Percentiles rank a stretch among this genome's conserved stretches.
phyloP scores from a whole-genome alignment of 2,797 vertebrate species.

The Cryptoblepharus egeriae region DNA sequence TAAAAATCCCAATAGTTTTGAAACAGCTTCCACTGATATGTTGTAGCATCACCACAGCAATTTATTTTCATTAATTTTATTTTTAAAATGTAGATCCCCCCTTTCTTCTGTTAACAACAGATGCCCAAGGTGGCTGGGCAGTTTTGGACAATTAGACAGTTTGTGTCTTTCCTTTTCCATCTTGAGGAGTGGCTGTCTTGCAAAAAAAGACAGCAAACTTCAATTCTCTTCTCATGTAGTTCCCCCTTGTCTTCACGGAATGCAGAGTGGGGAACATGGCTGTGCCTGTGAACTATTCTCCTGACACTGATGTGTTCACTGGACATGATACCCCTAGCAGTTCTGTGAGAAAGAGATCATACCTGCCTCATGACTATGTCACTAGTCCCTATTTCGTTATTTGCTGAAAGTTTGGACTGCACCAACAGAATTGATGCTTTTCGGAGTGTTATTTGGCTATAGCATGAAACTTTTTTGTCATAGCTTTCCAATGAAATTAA shows the following conservation, averaged over 20 bases:
- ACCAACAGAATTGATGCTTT: background rate
- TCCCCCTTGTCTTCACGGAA: too few species aligned
- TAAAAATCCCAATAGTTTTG: background rate
- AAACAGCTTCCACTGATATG: background rate
- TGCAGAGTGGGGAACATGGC: too few species aligned
- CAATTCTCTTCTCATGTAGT: background rate
- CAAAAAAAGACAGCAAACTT: background rate
- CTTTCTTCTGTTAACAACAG: too few species aligned
- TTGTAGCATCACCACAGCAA: background rate
- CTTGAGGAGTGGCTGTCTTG: too few species aligned
- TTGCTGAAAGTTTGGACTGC: background rate
- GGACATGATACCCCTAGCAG: too few species aligned
- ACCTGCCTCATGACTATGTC: background rate
- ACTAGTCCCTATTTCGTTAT: background rate
- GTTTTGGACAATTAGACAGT: background rate
- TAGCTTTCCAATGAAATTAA: background rate
- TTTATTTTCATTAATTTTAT: too few species aligned
- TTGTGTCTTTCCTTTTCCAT: background rate
- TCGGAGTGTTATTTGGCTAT: conserved; percentile 6
- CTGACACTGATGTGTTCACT: too few species aligned
- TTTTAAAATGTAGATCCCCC: too few species aligned
- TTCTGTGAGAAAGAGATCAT: too few species aligned
- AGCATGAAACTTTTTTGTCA: conserved; percentile 33
- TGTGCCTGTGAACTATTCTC: too few species aligned
- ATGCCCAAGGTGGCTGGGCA: too few species aligned